Conservation (phyloP, 1,140 invertebrate species). For the Homarus americanus region DNA sequence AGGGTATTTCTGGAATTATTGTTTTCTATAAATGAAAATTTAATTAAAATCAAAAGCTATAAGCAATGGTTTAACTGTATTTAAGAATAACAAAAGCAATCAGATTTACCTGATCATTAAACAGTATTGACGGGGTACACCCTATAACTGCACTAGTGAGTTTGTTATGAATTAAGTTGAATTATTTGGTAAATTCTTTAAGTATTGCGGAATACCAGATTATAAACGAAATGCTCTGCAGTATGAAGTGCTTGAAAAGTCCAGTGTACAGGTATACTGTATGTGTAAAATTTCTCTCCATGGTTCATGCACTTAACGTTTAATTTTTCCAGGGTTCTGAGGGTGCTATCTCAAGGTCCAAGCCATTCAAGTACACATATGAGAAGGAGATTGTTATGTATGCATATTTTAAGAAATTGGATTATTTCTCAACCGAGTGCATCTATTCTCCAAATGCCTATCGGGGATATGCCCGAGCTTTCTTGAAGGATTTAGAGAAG, state of each 20-base stretch:
- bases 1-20: neutral
- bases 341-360: conserved; percentile 93
- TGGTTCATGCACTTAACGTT: neutral
- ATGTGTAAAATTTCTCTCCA: neutral
- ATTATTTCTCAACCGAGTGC: conserved; percentile 99
- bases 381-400: conserved; percentile 99
- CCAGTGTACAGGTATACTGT: neutral
- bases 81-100: too few species aligned
- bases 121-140: too few species aligned
- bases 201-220: too few species aligned
- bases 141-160: too few species aligned
- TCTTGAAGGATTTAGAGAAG: conserved; percentile 97
- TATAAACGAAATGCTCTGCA: neutral
- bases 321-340: conserved; percentile 84
- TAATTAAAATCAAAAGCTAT: too few species aligned
- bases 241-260: neutral
- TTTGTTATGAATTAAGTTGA: too few species aligned
- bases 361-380: conserved; percentile 99
- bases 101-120: too few species aligned
- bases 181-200: too few species aligned
- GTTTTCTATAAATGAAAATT: too few species aligned
- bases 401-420: conserved; percentile 97
- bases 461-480: conserved; percentile 93
- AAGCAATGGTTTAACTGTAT: too few species aligned
- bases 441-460: conserved; percentile 99